phyloP scores from a whole-genome alignment of 1,140 invertebrate species.

The Chelonus insularis region DNA sequence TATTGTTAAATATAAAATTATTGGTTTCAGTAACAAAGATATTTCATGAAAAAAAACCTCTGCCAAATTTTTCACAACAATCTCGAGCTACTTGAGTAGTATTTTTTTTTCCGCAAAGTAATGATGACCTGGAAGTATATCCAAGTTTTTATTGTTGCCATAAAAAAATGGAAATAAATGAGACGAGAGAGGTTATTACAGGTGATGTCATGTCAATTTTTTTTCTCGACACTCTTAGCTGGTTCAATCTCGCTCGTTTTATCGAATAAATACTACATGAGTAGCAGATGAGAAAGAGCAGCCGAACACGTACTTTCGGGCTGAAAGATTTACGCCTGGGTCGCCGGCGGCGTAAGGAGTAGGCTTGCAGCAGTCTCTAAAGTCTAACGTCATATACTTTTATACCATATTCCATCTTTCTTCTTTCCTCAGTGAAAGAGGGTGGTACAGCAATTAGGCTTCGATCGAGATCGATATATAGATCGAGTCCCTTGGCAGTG shows the following conservation, averaged over 20 bases:
- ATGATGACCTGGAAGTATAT: too few relatives aligned
- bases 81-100: too few relatives aligned
- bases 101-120: too few relatives aligned
- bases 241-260: background rate
- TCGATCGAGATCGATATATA: constrained; percentile 27
- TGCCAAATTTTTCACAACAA: too few relatives aligned
- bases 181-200: background rate
- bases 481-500: background rate
- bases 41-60: too few relatives aligned
- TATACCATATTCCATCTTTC: background rate
- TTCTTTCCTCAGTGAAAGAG: background rate
- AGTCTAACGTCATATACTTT: constrained; percentile 1
- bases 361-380: constrained; percentile 9
- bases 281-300: background rate
- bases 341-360: constrained; percentile 5
- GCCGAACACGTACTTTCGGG: background rate
- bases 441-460: constrained; percentile 30
- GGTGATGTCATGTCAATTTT: constrained; percentile 7
- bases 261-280: constrained; percentile 9
- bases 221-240: background rate
- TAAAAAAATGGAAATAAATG: background rate
- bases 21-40: too few relatives aligned
- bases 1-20: too few relatives aligned
- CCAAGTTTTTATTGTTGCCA: background rate
- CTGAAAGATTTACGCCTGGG: constrained; percentile 16